Percentiles rank a stretch among this genome's conserved stretches.
Evolutionary conservation across 64 coral and sea anemone genomes (phyloP).

Genomic region (Anthopleura sola): DNA sequence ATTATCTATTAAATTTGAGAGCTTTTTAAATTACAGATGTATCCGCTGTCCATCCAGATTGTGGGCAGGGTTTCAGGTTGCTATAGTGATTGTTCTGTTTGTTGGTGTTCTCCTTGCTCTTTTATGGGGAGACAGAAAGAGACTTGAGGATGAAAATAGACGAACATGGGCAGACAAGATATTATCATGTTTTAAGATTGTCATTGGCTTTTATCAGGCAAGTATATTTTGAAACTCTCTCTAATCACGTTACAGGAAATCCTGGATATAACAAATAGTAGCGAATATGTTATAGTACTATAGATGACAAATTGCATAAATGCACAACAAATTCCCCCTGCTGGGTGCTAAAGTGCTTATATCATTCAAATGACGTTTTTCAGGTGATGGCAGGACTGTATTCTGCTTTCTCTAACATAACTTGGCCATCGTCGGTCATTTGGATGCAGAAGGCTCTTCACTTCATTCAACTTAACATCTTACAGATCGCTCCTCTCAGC

Average conservation of each 20-base stretch:
- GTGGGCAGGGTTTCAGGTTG: neutral
- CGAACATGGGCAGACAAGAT: slow-evolving; percentile 68
- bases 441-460: slow-evolving; percentile 29
- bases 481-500: slow-evolving; percentile 63
- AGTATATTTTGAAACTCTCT: neutral
- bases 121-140: slow-evolving; percentile 61
- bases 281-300: too few species aligned
- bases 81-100: slow-evolving; percentile 37
- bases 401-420: slow-evolving; percentile 35
- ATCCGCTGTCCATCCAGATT: too few species aligned
- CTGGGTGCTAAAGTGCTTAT: too few species aligned
- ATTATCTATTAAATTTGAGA: too few species aligned
- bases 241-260: too few species aligned
- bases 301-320: too few species aligned
- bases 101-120: slow-evolving; percentile 32
- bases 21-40: too few species aligned
- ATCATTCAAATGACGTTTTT: too few species aligned
- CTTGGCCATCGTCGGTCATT: slow-evolving; percentile 58
- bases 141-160: slow-evolving; percentile 18
- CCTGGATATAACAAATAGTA: too few species aligned
- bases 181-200: slow-evolving; percentile 72
- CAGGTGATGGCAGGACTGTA: slow-evolving; percentile 70
- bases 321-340: too few species aligned
- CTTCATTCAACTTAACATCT: slow-evolving; percentile 47
- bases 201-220: slow-evolving; percentile 57